Conservation (phyloP, 2,888 invertebrate species). For the Polydesmus complanatus region DNA sequence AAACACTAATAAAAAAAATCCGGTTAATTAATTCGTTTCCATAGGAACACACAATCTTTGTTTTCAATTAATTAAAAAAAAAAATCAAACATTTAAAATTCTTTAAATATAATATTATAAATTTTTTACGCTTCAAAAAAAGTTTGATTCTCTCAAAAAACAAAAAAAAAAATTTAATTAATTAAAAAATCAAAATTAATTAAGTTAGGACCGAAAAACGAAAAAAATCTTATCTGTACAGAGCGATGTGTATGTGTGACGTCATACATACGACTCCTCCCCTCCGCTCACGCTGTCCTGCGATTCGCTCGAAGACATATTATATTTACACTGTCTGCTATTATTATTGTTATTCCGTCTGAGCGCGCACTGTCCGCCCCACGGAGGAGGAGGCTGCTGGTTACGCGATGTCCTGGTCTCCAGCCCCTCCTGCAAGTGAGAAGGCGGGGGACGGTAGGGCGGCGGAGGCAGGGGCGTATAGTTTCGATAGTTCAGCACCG, state of each 20-base stretch:
- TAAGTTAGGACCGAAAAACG: background rate
- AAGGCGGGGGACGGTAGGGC: constrained; percentile 9
- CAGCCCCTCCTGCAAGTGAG: background rate
- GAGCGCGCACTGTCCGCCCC: background rate
- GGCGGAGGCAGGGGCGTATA: background rate
- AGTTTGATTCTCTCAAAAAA: no score
- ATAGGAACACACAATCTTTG: no score
- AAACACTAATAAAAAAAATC: no score
- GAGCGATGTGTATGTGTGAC: background rate
- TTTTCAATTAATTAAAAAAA: no score
- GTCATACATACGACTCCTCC: constrained; percentile 12
- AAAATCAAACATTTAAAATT: no score
- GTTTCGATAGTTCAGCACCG: background rate
- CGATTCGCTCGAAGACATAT: constrained; percentile 1
- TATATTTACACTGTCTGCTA: background rate
- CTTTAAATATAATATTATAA: no score
- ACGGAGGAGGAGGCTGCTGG: background rate
- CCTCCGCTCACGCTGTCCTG: constrained; percentile 8
- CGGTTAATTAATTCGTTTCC: no score
- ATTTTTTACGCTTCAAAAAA: no score
- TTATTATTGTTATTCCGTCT: background rate
- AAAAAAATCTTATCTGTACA: background rate
- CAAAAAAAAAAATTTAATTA: background rate
- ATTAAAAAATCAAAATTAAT: background rate
- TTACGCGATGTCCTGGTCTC: no score